phyloP scores from a whole-genome alignment of 1,140 invertebrate species.

The Drosophila pseudoobscura region DNA sequence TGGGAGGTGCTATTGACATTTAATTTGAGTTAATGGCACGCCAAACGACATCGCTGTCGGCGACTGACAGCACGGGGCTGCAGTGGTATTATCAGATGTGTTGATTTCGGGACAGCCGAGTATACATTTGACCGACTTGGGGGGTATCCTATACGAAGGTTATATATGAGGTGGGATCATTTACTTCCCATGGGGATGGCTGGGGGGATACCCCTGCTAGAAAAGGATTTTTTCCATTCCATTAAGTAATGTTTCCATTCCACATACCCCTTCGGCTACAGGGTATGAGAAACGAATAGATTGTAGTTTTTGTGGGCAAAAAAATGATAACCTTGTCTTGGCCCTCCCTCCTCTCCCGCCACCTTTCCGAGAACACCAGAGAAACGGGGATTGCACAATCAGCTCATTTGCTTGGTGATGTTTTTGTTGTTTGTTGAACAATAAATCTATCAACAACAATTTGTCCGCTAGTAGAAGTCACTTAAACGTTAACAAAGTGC shows the following conservation, averaged over 20 bases:
- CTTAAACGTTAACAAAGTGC: conserved; percentile 45
- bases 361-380: no score
- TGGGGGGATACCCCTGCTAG: no score
- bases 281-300: not conserved
- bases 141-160: no score
- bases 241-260: no score
- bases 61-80: not conserved
- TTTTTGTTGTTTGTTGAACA: no score
- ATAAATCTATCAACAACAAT: conserved; percentile 73
- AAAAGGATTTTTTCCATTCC: no score
- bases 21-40: conserved; percentile 73
- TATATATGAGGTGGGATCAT: no score
- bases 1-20: conserved; percentile 61
- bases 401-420: conserved; percentile 37
- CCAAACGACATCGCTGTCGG: conserved; percentile 34
- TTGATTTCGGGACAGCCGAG: conserved; percentile 16
- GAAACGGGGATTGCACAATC: not conserved
- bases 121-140: no score
- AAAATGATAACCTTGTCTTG: conserved; percentile 37
- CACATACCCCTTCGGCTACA: no score
- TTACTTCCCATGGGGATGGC: no score
- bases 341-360: not conserved
- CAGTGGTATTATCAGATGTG: conserved; percentile 43
- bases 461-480: conserved; percentile 59
- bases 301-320: conserved; percentile 22